Conservation (phyloP, 1,140 invertebrate genomes). For the Atta cephalotes region DNA sequence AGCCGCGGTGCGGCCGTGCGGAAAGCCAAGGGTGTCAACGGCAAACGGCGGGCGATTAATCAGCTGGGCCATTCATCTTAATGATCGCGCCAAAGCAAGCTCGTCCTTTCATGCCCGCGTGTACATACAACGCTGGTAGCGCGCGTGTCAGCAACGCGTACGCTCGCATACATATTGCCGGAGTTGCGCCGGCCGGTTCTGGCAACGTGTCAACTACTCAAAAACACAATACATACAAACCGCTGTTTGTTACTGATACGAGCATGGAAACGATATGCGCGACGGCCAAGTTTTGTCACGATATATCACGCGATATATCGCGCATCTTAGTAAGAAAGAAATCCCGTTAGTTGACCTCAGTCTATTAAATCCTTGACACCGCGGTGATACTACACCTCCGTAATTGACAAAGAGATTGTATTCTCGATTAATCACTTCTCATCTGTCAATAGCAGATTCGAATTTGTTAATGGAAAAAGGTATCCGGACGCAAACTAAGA, state of each 20-base stretch:
- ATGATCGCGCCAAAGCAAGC: constrained; percentile 73
- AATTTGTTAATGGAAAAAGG: not conserved
- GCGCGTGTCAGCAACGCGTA: constrained; percentile 44
- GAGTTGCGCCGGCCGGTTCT: not conserved
- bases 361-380: not conserved
- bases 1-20: constrained; percentile 37
- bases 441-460: not conserved
- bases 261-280: constrained; percentile 19
- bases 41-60: constrained; percentile 78
- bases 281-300: not conserved
- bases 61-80: constrained; percentile 79
- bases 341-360: constrained; percentile 49
- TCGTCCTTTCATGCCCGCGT: constrained; percentile 65
- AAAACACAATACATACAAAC: constrained; percentile 48
- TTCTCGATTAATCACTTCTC: not conserved
- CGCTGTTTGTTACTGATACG: constrained; percentile 32
- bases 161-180: constrained; percentile 35
- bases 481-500: too few relatives aligned
- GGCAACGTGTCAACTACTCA: constrained; percentile 69
- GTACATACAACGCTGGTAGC: constrained; percentile 23
- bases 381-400: not conserved
- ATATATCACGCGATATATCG: constrained; percentile 11
- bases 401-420: not conserved
- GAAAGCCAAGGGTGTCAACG: constrained; percentile 68
- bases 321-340: constrained; percentile 42